Base-by-base conservation (phyloP, 2,888 invertebrate genomes). In the Pollenia angustigena region DNA sequence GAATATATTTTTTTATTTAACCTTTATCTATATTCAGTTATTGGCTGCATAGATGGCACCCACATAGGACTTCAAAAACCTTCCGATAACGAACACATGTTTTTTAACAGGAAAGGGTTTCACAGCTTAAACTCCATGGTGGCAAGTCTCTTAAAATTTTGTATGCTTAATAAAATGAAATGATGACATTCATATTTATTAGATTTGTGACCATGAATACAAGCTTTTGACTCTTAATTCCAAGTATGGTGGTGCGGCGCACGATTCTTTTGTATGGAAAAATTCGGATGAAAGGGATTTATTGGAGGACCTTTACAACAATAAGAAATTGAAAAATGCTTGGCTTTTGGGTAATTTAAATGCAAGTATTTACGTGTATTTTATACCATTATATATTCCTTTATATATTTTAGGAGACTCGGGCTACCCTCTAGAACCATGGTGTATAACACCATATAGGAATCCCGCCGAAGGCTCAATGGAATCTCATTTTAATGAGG, bases 371-470 rank as follows among this genome's bases (percentile, higher is more conserved):
- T 52, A 52, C 2, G 10, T 52, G 14, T n/a, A 0, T 52, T 4
- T 52, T 52, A n/a, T 2, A 52, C 16, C n/a, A 52, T 52, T 52
- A 52, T 2, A 16, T n/a, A 12, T n/a, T 52, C n/a, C 12, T 52
- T 52, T 52, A 2, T 16, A 8, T 52, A 16, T 52, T 52, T 52
- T 52, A 52, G 52, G 52, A n/a, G 52, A 12, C 52, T 52, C 52
- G 7, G 52, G 52, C n/a, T 52, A 52, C 52, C 52, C n/a, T 54
- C 10, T 60, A 14, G 68, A 79, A 23, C 60, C 60, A 48, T 79
- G 69, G 50, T 79, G 74, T 40, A 82, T 74, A 42, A 76, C 75
- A 44, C 75, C 81, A 32, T 82, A 68, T 44, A 76, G 76, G 23
- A 82, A 76, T 44, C 68, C 75, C 6, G 18, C 12, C 1, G 76